Percentiles rank a stretch among this genome's conserved stretches.
Conservation (phyloP, 2,797 vertebrate species). For the Artibeus jamaicensis region DNA sequence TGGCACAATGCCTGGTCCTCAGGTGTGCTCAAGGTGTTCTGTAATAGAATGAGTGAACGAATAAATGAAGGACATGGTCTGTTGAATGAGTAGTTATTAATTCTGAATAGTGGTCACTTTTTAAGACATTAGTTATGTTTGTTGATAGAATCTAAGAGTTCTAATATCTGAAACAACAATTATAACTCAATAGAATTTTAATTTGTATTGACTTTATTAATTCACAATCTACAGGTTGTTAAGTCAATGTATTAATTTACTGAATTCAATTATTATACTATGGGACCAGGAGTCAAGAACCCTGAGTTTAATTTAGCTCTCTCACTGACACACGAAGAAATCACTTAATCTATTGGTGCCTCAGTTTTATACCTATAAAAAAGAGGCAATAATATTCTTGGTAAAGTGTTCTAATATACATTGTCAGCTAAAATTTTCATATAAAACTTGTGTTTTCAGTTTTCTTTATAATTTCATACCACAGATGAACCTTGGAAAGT, state of each 20-base stretch:
- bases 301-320: background rate
- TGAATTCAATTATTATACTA: background rate
- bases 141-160: background rate
- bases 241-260: slow-evolving; percentile 20
- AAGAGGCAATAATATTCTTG: background rate
- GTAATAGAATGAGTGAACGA: background rate
- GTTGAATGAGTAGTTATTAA: background rate
- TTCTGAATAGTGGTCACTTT: background rate
- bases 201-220: slow-evolving; percentile 44
- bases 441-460: slow-evolving; percentile 11
- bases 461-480: slow-evolving; percentile 65
- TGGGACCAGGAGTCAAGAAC: background rate
- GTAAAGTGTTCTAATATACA: background rate
- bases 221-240: background rate
- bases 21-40: background rate
- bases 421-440: slow-evolving; percentile 24
- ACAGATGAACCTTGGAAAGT: slow-evolving; percentile 68
- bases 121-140: slow-evolving; percentile 38
- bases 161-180: slow-evolving; percentile 1
- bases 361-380: background rate
- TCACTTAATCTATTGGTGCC: background rate
- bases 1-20: background rate
- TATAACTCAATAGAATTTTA: background rate
- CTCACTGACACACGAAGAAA: background rate
- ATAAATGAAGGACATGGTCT: background rate